Evolutionary conservation across 2,113 vertebrate genomes (phyloP), one percentile per base, ranked within the genome.

Genomic region (Scortum barcoo): DNA sequence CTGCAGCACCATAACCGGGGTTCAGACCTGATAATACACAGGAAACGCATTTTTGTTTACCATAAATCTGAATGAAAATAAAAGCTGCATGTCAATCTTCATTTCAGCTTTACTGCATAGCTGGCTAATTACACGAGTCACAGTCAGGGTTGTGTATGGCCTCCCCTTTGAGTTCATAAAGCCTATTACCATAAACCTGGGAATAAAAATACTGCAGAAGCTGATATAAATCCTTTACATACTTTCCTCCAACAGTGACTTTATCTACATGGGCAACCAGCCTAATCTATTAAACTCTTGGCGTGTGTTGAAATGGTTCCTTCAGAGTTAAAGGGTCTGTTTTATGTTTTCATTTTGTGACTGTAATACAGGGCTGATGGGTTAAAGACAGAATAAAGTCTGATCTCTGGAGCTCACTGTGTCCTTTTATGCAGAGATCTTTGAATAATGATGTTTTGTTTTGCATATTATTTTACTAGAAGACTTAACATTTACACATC

Each of bases 141-240:
- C 44, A 33, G 20, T 61, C 24, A 12, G 4, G 12, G 19, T 28
- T 28, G 9, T 19, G 17, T 53, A 53, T 22, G 44, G 33, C 61
- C 42, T 26, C 5, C 24, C 20, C 16, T 17, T 60, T 9, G 12
- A 65, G 53, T 58, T 50, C 19, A 9, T 40, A 33, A 72, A 77
- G 80, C 58, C 46, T 63, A 22, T 83, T 57, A 76, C 11, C 38
- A 20, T 63, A 40, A 77, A 68, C 36, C 38, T 57, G 16, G 42
- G n/a, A n/a, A n/a, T n/a, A n/a, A 50, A 28, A 19, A 63, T 48
- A 65, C 30, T 50, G 7, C 28, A 36, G 12, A n/a, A 68, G 22
- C 53, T 42, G 20, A 26, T 53, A 44, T 42, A 42, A 72, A 67
- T 78, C 53, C 36, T 63, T 40, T 28, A 17, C 62, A 62, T 36